These are phyloP conservation scores for Aphyosemion australe DNA, from an alignment of 2,113 vertebrate species.

Conservation along the genomic window DNA sequence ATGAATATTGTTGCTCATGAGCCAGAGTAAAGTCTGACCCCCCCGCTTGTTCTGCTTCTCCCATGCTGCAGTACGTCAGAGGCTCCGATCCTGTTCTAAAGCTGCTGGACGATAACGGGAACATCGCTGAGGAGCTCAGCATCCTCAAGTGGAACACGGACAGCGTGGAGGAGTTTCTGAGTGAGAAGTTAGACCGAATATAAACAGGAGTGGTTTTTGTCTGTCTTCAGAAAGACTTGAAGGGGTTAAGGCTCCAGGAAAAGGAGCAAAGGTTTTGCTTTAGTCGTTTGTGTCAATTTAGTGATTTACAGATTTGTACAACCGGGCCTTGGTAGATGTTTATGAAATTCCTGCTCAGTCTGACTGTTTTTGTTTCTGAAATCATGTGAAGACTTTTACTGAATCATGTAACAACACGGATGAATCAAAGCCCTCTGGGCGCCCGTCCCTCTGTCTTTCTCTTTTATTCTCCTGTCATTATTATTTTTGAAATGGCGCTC, in stretches of 20 bases:
- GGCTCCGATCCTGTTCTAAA: constrained; percentile 98
- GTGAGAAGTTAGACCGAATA: constrained; percentile 93
- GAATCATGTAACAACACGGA: constrained; percentile 13
- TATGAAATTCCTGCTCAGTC: constrained; percentile 25
- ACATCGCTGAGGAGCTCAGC: constrained; percentile 98
- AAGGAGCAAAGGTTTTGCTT: background rate
- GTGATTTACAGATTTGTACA: constrained; percentile 46
- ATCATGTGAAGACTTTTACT: constrained; percentile 35
- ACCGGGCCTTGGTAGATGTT: constrained; percentile 33
- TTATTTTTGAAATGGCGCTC: constrained; percentile 39
- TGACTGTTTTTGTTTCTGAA: constrained; percentile 48
- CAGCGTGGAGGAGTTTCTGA: constrained; percentile 97
- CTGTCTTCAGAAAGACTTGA: background rate
- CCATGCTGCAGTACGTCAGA: constrained; percentile 87
- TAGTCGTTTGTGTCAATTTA: constrained; percentile 22
- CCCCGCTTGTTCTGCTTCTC: background rate
- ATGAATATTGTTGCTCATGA: too few species aligned
- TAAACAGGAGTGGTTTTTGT: constrained; percentile 67
- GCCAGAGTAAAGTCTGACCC: background rate
- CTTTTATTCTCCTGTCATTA: constrained; percentile 48
- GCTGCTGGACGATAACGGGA: constrained; percentile 97
- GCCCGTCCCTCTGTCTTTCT: constrained; percentile 13
- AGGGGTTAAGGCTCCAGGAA: background rate
- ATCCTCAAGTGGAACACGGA: constrained; percentile 99
- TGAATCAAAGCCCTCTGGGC: background rate